phyloP scores from a whole-genome alignment of 2,113 vertebrate genomes.

The Hemichromis elongatus region DNA sequence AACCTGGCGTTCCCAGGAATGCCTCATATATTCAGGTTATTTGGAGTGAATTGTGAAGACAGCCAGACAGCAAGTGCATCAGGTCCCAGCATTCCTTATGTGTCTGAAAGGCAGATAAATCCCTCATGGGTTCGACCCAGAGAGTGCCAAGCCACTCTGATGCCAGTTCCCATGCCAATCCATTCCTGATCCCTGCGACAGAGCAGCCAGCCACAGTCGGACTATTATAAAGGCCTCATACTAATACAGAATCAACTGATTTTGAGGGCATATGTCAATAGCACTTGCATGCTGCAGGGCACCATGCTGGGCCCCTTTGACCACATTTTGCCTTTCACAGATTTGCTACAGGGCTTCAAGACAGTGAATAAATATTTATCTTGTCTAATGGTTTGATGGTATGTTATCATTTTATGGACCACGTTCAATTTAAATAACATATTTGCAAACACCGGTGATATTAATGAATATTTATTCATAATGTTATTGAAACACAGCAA shows the following conservation, averaged over 20 bases:
- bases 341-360: not conserved
- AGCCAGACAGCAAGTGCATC: constrained; percentile 26
- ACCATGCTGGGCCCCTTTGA: constrained; percentile 26
- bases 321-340: constrained; percentile 34
- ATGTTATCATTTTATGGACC: not conserved
- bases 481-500: no score
- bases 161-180: constrained; percentile 70
- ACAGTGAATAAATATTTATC: constrained; percentile 6
- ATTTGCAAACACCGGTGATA: not conserved
- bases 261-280: constrained; percentile 17
- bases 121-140: constrained; percentile 38
- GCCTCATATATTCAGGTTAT: constrained; percentile 25
- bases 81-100: constrained; percentile 58
- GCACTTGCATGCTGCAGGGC: constrained; percentile 28
- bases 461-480: not conserved
- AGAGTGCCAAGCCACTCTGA: constrained; percentile 37
- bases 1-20: not conserved
- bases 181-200: constrained; percentile 21
- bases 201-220: not conserved
- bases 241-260: constrained; percentile 19
- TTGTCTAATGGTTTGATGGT: not conserved
- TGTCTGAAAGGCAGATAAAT: constrained; percentile 59
- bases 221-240: constrained; percentile 13
- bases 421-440: not conserved
- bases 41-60: constrained; percentile 11